phyloP scores from a whole-genome alignment of 2,888 invertebrate genomes.

The Euphydryas editha region DNA sequence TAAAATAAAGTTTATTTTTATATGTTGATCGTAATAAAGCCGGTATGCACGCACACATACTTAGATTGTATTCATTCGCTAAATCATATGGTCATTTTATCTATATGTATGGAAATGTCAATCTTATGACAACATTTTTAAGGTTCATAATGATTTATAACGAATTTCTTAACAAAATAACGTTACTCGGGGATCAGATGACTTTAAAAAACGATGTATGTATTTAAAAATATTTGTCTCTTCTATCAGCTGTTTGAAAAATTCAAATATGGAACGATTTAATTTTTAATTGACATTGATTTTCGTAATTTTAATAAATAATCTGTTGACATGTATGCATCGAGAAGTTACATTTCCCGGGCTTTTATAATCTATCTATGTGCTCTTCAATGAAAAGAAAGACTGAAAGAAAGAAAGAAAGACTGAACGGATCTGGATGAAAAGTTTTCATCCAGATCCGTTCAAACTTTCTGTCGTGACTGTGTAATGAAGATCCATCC shows the following conservation, averaged over 20 bases:
- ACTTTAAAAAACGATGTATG: constrained; percentile 29
- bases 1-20: constrained; percentile 28
- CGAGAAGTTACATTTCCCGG: no score
- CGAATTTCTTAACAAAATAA: constrained; percentile 21
- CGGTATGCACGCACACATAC: constrained; percentile 59
- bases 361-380: no score
- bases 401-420: no score
- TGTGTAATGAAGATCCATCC: no score
- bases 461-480: no score
- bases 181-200: constrained; percentile 35
- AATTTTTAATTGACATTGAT: no score
- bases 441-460: no score
- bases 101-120: not conserved
- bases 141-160: not conserved
- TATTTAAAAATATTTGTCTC: constrained; percentile 29
- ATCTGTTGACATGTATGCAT: no score
- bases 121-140: not conserved
- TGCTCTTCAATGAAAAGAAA: no score
- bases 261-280: not conserved
- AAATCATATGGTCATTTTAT: constrained; percentile 67
- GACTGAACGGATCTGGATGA: no score
- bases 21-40: constrained; percentile 39
- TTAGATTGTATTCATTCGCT: constrained; percentile 60
- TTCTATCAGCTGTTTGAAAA: constrained; percentile 28
- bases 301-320: no score